phyloP scores from a whole-genome alignment of 2,888 invertebrate genomes.

The Physocephala rufipes region DNA sequence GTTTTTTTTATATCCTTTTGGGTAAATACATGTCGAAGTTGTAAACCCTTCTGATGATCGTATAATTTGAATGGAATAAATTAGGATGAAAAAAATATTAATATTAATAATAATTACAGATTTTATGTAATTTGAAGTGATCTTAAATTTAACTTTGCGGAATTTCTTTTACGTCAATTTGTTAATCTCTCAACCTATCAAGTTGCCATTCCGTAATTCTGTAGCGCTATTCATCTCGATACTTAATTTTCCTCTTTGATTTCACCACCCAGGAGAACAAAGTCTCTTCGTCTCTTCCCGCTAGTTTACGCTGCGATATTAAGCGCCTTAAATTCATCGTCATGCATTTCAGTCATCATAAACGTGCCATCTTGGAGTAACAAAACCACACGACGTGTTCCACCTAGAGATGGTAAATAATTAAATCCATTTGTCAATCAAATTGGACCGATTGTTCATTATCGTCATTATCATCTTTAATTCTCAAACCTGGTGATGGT shows the following conservation, averaged over 20 bases:
- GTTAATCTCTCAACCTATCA: no score
- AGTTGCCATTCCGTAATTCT: no score
- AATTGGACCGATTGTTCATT: not conserved
- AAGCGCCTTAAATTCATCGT: conserved; percentile 75
- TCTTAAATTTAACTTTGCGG: not conserved
- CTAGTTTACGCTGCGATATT: conserved; percentile 62
- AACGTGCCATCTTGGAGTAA: conserved; percentile 84
- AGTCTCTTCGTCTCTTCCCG: not conserved
- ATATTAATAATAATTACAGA: no score
- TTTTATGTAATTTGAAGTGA: no score
- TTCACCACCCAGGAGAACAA: not conserved
- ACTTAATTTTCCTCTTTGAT: conserved; percentile 7
- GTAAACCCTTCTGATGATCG: no score
- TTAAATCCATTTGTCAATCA: not conserved
- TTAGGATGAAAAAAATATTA: no score
- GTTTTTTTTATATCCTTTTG: no score
- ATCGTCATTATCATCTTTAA: no score
- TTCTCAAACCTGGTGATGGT: conserved; percentile 78
- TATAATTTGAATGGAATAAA: no score
- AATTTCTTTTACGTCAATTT: not conserved
- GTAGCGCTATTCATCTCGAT: no score
- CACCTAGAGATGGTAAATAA: conserved; percentile 69
- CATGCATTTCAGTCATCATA: conserved; percentile 88
- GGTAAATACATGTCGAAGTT: no score
- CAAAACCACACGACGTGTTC: conserved; percentile 84